Evolutionary conservation across 1,140 invertebrate species (phyloP).

Genomic region (Drosophila dunni): DNA sequence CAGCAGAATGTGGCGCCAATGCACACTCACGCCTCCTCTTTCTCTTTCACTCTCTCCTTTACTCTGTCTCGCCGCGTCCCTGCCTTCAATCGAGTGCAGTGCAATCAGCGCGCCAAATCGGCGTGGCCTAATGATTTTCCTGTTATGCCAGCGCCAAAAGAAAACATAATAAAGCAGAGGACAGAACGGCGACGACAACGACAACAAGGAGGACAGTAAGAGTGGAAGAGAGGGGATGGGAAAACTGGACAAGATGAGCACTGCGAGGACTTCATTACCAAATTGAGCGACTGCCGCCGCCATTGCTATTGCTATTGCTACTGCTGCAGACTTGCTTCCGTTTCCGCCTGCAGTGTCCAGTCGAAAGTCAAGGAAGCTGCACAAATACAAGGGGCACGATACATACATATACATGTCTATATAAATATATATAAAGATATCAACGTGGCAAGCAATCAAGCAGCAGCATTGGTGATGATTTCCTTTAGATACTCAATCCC

Average conservation of each 20-base stretch:
- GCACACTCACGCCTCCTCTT: neutral
- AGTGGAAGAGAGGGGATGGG: neutral
- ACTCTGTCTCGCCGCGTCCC: conserved; percentile 16
- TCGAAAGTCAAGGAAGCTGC: conserved; percentile 66
- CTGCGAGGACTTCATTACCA: conserved; percentile 77
- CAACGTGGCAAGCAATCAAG: conserved; percentile 80
- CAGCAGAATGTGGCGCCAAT: conserved; percentile 25
- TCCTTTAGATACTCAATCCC: conserved; percentile 51
- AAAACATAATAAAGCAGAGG: conserved; percentile 77
- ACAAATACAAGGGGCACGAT: conserved; percentile 57
- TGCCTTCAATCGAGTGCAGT: conserved; percentile 28
- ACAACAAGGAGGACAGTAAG: conserved; percentile 10
- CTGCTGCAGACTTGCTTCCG: conserved; percentile 66
- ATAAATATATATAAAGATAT: conserved; percentile 66
- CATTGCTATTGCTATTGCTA: conserved; percentile 55
- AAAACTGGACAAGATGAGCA: conserved; percentile 39
- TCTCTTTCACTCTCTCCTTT: neutral
- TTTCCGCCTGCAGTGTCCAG: conserved; percentile 73
- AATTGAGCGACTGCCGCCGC: conserved; percentile 75
- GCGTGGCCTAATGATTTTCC: conserved; percentile 81
- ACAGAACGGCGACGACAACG: conserved; percentile 20
- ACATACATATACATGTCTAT: neutral
- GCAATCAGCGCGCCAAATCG: conserved; percentile 77
- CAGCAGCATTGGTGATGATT: conserved; percentile 65
- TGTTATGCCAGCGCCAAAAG: conserved; percentile 69